Percentiles rank a stretch among this genome's conserved stretches.
Conservation (phyloP, 2,113 vertebrate genomes). For the Elaphurus davidianus region DNA sequence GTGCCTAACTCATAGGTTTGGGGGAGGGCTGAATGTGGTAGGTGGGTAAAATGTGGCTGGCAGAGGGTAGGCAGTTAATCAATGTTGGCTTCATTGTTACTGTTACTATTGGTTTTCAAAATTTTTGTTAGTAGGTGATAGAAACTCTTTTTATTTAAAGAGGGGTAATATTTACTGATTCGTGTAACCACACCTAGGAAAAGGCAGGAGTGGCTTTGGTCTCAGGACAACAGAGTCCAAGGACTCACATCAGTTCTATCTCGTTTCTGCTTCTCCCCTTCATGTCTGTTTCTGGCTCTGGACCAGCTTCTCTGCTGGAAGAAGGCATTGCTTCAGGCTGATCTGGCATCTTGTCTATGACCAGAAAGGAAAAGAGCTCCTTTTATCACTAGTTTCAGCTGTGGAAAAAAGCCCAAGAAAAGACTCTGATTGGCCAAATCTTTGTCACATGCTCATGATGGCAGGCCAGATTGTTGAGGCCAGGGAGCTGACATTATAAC, state of each 20-base stretch:
- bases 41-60: not conserved
- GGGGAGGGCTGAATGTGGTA: not conserved
- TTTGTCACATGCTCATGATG: fast-evolving
- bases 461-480: not conserved
- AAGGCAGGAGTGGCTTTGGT: not conserved
- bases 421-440: not conserved
- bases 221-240: not conserved
- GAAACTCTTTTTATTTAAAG: not conserved
- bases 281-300: not conserved
- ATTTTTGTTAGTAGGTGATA: not conserved
- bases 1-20: not conserved
- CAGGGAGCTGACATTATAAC: too few species aligned
- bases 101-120: not conserved
- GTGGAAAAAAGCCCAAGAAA: not conserved
- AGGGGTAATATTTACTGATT: not conserved
- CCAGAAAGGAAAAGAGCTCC: not conserved
- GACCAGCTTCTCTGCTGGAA: not conserved
- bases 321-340: not conserved
- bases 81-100: not conserved
- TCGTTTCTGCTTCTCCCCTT: not conserved
- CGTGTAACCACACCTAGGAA: not conserved
- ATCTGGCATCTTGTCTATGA: not conserved
- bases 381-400: not conserved
- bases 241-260: not conserved
- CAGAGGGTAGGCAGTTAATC: not conserved